Evolutionary conservation across 2,888 invertebrate genomes (phyloP).

Genomic region (Balanococcus diminutus): DNA sequence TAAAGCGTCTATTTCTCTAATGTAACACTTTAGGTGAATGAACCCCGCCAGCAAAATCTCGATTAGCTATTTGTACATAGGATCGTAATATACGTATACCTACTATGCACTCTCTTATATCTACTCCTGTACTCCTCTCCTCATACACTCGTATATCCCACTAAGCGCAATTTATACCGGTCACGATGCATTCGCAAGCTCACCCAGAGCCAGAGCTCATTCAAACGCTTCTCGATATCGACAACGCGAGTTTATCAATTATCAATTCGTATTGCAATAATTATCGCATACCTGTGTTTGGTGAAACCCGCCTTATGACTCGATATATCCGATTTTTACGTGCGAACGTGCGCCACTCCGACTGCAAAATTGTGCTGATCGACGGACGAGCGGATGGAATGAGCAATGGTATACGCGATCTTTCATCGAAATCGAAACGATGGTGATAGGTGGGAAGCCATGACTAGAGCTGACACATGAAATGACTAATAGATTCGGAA

Average conservation of each 20-base stretch:
- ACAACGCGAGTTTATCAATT: not conserved
- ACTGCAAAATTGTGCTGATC: no score
- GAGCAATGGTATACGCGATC: not conserved
- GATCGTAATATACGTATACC: no score
- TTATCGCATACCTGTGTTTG: not conserved
- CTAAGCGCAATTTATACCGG: not conserved
- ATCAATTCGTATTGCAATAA: not conserved
- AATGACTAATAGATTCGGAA: not conserved
- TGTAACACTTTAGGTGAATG: slow-evolving; percentile 22
- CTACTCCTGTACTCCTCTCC: no score
- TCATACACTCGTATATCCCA: not conserved
- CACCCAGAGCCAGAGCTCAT: not conserved
- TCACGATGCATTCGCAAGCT: not conserved
- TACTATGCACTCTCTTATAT: not conserved
- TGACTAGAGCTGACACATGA: not conserved
- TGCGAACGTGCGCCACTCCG: not conserved
- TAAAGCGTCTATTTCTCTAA: not conserved
- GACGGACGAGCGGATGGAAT: no score
- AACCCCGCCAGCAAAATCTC: slow-evolving; percentile 1
- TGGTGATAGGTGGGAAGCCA: not conserved
- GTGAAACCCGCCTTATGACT: not conserved
- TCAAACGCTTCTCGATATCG: no score
- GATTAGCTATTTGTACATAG: not conserved
- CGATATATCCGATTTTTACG: not conserved
- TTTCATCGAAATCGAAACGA: not conserved